Evolutionary conservation across 2,888 invertebrate genomes (phyloP), one percentile per base, ranked within the genome.

Genomic region (Abrostola triplasia): DNA sequence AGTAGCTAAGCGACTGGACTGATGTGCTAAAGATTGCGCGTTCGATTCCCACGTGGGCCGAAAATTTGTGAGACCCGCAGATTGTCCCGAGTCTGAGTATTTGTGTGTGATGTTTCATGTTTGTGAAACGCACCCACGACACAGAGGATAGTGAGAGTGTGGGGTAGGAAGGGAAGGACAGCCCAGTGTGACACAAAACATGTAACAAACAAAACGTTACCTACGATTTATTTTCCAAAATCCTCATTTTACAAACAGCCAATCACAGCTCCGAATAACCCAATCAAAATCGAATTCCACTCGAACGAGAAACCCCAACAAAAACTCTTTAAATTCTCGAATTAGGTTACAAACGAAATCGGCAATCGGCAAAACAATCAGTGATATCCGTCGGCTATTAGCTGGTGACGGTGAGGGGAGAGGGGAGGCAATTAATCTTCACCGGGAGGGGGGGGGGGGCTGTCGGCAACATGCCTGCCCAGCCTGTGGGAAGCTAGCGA

Each of bases 391-490:
- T 47, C 64, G 70, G 67, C 79, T 76, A 79, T 78, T 80, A 80
- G 79, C 67, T 51, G 61, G 52, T 76, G 73, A 62, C 37, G 40
- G 37, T 13, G 36, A 36, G 60, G 51, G 36, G 50, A 58, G 37
- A 37, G 54, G 54, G 69, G 64, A 57, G 69, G 79, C 75, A 79
- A 83, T 83, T 82, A 82, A 82, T 82, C 83, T 80, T 76, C 51
- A 40, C 54, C 24, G 53, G 52, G 42, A 10, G 64, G 41, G 67
- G 61, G 68, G 68, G 48, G 42, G 56, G 60, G 55, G 0, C 64
- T 76, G 82, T 83, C 83, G 62, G 67, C 56, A 72, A 57, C 79
- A 79, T 67, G 62, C 63, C 67, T 57, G 42, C 55, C 11, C 57
- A 50, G 70, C 68, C 73, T 41, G 54, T 44, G 61, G 51, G 53